A percentile compares a stretch with the other conserved stretches of the same genome.
Conservation (phyloP, 1,140 invertebrate species). For the Batillaria attramentaria region DNA sequence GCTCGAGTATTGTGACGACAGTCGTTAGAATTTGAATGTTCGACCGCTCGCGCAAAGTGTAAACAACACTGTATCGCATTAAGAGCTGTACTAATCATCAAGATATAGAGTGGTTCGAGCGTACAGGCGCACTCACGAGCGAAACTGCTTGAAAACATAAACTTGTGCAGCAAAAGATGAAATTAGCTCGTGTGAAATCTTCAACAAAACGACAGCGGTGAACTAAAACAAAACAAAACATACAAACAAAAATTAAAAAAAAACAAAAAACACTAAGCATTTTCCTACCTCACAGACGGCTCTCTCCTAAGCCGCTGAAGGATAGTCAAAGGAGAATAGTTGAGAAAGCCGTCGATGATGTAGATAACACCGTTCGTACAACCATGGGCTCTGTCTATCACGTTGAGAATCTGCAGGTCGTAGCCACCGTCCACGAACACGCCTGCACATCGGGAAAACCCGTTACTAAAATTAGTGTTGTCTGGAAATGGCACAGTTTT, state of each 20-base stretch:
- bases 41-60: no score
- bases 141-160: no score
- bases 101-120: no score
- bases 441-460: slow-evolving; percentile 25
- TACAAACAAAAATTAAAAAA: no score
- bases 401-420: slow-evolving; percentile 52
- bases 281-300: slow-evolving; percentile 40
- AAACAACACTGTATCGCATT: no score
- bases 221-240: neutral
- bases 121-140: no score
- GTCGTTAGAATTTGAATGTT: no score
- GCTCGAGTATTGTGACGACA: no score
- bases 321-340: slow-evolving; percentile 55
- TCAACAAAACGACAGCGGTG: neutral
- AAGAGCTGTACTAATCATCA: no score
- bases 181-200: no score
- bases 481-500: neutral
- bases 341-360: slow-evolving; percentile 63
- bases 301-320: slow-evolving; percentile 49
- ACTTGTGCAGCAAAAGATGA: no score
- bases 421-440: slow-evolving; percentile 57
- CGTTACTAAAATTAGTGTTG: neutral
- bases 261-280: neutral
- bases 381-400: slow-evolving; percentile 51
- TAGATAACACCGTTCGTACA: slow-evolving; percentile 66